Percentiles rank a stretch among this genome's conserved stretches.
These are phyloP conservation scores for Pherbina coryleti DNA, from an alignment of 2,888 invertebrate genomes.

Conservation along the genomic window DNA sequence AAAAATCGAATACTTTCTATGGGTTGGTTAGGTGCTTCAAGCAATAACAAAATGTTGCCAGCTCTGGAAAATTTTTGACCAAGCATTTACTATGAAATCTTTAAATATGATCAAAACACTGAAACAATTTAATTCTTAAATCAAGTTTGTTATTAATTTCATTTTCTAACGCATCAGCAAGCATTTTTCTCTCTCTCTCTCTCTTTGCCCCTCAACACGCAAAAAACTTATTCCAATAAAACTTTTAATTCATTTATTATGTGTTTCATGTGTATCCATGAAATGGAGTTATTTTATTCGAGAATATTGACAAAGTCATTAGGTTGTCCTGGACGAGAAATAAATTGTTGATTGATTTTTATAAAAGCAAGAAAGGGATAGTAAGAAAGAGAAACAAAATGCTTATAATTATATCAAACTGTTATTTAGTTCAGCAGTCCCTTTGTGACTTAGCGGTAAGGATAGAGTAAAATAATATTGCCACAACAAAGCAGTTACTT, in stretches of 20 bases:
- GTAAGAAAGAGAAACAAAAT: neutral
- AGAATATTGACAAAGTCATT: neutral
- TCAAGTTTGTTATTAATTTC: too few relatives aligned
- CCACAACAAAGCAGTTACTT: too few relatives aligned
- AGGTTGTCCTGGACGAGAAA: too few relatives aligned
- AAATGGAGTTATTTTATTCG: neutral
- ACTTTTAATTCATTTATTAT: neutral
- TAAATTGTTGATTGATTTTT: neutral
- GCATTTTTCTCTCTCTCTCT: neutral
- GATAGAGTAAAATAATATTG: too few relatives aligned
- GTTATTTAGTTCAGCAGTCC: too few relatives aligned
- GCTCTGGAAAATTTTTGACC: neutral
- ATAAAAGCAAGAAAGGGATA: neutral
- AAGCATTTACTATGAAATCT: neutral
- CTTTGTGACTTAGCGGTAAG: too few relatives aligned
- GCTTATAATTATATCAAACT: neutral
- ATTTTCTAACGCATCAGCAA: too few relatives aligned
- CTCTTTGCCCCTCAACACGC: neutral
- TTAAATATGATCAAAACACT: too few relatives aligned
- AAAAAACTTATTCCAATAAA: neutral
- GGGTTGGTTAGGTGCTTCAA: neutral
- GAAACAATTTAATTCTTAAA: too few relatives aligned
- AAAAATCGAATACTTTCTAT: neutral
- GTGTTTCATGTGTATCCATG: neutral
- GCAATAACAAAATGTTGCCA: neutral